phyloP scores from a whole-genome alignment of 2,797 vertebrate genomes.

The Hylomyscus alleni region DNA sequence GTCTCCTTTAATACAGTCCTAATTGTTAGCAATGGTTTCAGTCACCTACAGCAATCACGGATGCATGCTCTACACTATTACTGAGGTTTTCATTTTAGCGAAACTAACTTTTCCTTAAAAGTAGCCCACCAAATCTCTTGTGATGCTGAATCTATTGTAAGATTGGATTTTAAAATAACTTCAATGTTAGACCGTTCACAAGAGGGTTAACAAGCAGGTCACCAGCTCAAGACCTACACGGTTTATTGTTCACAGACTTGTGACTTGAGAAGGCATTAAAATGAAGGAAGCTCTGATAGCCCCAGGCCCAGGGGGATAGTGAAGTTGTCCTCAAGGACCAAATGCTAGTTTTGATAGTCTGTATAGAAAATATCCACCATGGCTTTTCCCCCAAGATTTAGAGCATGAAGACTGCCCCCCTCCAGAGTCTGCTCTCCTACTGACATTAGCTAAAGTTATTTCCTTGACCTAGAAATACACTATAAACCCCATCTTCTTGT shows the following conservation, averaged over 20 bases:
- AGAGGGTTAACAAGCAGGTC: conserved; percentile 72
- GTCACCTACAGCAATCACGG: conserved; percentile 18
- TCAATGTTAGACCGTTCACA: conserved; percentile 51
- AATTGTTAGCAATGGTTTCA: neutral
- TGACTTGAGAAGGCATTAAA: conserved; percentile 5
- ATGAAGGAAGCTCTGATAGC: neutral
- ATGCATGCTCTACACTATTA: neutral
- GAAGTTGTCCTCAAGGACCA: neutral
- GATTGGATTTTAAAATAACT: conserved; percentile 77
- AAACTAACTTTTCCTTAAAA: conserved; percentile 69
- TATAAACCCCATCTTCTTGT: neutral
- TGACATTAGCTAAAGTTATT: neutral
- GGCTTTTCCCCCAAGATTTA: neutral
- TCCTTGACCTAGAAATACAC: neutral
- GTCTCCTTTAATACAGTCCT: conserved; percentile 25
- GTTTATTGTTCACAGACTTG: conserved; percentile 20
- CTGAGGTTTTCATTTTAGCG: conserved; percentile 5
- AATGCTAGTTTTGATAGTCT: neutral
- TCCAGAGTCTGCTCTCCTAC: neutral
- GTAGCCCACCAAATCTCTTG: conserved; percentile 46
- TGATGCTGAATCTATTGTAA: conserved; percentile 44
- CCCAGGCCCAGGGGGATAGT: neutral
- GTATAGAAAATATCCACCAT: neutral
- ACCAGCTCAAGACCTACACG: conserved; percentile 40
- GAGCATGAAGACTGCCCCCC: neutral